Base-by-base conservation (phyloP, 2,888 invertebrate species). In the Lamproptera curius region DNA sequence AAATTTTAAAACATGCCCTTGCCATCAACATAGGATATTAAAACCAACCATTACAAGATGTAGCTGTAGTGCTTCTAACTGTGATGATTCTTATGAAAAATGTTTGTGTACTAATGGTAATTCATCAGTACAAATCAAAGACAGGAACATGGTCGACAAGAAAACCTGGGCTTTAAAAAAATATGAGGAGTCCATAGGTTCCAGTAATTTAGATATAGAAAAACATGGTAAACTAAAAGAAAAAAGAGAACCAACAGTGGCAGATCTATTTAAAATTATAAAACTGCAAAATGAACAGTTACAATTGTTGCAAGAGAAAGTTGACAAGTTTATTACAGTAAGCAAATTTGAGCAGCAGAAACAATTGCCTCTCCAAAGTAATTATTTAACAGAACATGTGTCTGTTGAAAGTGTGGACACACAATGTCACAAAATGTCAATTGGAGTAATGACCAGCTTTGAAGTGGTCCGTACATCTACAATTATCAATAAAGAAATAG, bases 391-490 rank as follows among this genome's bases (percentile, higher is more conserved):
- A 1, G 75, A 80, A 50, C 75, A 78, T 52, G 69, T 78, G 3
- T 63, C 75, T 37, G 53, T 84, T 55, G 64, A 73, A 68, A 61
- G 69, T 59, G 69, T 59, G 70, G 72, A 76, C 70, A 73, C 71
- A 51, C 77, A 72, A 53, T 73, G 70, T 48, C 89, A 76, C 59
- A 92, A 89, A 73, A 90, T 92, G 61, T 92, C 93, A 0, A 91
- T 93, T 44, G 92, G 92, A 48, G 90, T 93, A 1, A 93, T 92
- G 91, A 92, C 92, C 1, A 92, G 92, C 70, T 92, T 92, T 70
- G 92, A 93, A 76, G 89, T 92, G 64, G 80, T 87, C 0, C 63
- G 78, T 37, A 88, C 86, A 16, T 86, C 88, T 10, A 88, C 85
- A 17, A 70, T 86, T 10, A 80, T 85, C 3, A 87, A 87, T 51